Conservation (phyloP, 2,113 vertebrate species). For the Phaethon lepturus region DNA sequence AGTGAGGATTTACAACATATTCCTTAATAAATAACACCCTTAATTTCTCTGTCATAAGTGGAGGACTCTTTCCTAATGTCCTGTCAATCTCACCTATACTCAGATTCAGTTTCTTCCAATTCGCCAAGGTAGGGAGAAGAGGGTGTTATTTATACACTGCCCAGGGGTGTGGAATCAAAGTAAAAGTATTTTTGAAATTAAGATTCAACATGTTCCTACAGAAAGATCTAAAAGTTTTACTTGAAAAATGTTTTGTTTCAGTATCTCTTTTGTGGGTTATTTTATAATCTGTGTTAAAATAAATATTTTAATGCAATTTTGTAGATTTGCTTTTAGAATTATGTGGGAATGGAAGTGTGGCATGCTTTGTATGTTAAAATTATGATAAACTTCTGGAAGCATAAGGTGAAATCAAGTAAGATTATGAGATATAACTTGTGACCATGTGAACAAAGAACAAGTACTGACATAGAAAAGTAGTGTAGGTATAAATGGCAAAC, state of each 20-base stretch:
- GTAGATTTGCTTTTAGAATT: neutral
- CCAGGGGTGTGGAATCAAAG: neutral
- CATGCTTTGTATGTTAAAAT: rapidly evolving
- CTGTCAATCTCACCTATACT: neutral
- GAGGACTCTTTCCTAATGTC: neutral
- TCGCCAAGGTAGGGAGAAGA: neutral
- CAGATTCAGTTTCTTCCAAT: neutral
- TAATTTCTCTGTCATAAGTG: neutral
- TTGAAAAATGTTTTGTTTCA: neutral
- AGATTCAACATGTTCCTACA: neutral
- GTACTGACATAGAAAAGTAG: neutral
- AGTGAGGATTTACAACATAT: neutral
- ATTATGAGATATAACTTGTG: neutral
- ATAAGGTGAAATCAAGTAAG: neutral
- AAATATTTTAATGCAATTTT: neutral
- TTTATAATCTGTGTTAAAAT: neutral
- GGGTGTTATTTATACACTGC: neutral
- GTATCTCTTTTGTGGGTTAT: neutral
- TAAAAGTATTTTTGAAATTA: neutral
- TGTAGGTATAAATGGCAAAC: neutral
- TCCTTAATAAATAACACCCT: neutral
- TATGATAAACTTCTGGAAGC: neutral
- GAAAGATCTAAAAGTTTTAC: neutral
- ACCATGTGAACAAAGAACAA: neutral
- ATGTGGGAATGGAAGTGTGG: neutral